phyloP scores from a whole-genome alignment of 2,797 vertebrate species.

The Schizopygopsis malacanthus region DNA sequence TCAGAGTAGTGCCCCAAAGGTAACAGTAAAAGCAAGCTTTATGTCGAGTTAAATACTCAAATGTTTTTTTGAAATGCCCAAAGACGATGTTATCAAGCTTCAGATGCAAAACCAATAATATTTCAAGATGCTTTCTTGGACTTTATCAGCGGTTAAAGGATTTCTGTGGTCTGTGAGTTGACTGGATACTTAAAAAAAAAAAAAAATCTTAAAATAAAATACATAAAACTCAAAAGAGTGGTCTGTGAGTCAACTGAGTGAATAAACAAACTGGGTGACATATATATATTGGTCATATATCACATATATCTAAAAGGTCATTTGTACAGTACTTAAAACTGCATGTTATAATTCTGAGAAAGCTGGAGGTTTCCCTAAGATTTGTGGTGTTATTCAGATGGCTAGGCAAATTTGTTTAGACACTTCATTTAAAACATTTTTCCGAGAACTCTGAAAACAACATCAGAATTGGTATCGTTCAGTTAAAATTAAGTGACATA shows the following conservation, averaged over 20 bases:
- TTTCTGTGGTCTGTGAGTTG: background rate
- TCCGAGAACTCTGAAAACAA: background rate
- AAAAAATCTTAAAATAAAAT: background rate
- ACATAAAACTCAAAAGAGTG: background rate
- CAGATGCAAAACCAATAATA: conserved; percentile 6
- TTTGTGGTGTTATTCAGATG: background rate
- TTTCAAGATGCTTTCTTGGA: background rate
- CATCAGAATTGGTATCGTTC: background rate
- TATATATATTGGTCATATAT: too few species aligned
- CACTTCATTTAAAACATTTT: background rate
- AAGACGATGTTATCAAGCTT: background rate
- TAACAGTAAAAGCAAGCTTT: conserved; percentile 22
- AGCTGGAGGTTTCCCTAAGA: background rate
- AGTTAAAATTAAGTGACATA: too few species aligned
- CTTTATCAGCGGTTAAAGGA: background rate
- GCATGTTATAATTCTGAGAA: background rate
- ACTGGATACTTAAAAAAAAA: background rate
- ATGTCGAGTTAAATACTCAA: background rate
- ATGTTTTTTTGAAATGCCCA: conserved; percentile 20
- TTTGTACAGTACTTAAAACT: background rate
- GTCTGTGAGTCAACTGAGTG: too few species aligned
- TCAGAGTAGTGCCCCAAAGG: conserved; percentile 3
- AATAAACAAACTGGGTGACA: too few species aligned
- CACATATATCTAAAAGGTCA: too few species aligned
- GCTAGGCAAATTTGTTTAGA: background rate